A percentile compares a stretch with the other conserved stretches of the same genome.
Evolutionary conservation across 2,113 vertebrate genomes (phyloP).

Genomic region (Spheniscus mendiculus): DNA sequence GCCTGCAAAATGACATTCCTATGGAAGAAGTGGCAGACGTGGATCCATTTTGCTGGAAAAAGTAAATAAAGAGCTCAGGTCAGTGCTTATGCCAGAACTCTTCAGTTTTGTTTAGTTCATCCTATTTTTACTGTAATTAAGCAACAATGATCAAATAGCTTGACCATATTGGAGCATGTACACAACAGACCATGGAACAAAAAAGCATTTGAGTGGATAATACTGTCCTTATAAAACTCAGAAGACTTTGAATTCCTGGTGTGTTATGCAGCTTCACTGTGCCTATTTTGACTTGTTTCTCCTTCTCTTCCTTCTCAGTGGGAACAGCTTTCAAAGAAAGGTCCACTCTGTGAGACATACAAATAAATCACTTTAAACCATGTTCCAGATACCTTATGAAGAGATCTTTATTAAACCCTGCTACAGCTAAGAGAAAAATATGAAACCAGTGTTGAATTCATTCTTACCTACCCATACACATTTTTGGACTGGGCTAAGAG

Average conservation of each 20-base stretch:
- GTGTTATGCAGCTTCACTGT: neutral
- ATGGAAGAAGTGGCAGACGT: neutral
- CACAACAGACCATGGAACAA: neutral
- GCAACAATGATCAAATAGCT: neutral
- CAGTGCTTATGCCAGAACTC: neutral
- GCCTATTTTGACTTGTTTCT: neutral
- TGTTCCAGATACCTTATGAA: neutral
- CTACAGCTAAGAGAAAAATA: neutral
- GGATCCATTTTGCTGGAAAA: neutral
- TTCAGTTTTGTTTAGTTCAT: neutral
- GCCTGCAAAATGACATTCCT: neutral
- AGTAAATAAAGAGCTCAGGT: neutral
- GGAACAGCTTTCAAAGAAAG: neutral
- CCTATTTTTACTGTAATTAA: neutral
- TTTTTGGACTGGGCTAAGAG: neutral
- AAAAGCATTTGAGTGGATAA: neutral
- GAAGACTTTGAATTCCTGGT: neutral
- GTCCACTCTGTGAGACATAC: neutral
- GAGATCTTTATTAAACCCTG: neutral
- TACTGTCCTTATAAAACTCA: neutral
- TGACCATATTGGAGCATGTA: neutral
- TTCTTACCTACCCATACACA: neutral
- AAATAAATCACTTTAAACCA: neutral
- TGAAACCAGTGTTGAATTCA: neutral
- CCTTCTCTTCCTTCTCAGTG: neutral